A percentile compares a stretch with the other conserved stretches of the same genome.
Evolutionary conservation across 2,113 vertebrate genomes (phyloP).

Genomic region (Lucifuga dentata): DNA sequence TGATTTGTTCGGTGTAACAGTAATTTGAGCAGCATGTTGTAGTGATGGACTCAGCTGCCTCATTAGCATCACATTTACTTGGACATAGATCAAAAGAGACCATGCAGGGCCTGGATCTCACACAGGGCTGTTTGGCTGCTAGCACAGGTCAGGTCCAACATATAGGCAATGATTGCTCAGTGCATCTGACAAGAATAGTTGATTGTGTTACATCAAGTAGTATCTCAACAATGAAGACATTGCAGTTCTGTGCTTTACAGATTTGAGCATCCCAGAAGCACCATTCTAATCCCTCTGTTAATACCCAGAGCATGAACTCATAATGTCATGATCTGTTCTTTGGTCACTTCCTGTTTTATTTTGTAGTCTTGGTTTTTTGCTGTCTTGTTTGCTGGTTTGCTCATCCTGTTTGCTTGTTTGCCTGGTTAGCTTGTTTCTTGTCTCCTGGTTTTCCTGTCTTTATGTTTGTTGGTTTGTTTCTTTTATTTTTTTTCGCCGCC

Average conservation of each 20-base stretch:
- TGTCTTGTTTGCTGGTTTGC: no score
- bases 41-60: slow-evolving; percentile 12
- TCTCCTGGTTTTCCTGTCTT: no score
- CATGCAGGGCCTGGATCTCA: background rate
- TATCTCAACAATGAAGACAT: slow-evolving; percentile 62
- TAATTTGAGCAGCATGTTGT: slow-evolving; percentile 22
- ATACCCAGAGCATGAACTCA: slow-evolving; percentile 75
- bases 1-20: no score
- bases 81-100: slow-evolving; percentile 16
- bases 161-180: background rate
- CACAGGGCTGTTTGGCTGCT: background rate
- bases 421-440: no score
- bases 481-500: no score
- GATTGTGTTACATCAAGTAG: slow-evolving; percentile 56
- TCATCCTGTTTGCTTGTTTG: no score
- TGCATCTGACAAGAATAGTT: slow-evolving; percentile 44
- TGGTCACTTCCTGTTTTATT: no score
- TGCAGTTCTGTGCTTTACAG: slow-evolving; percentile 42
- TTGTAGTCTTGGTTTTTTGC: no score
- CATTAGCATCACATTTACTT: slow-evolving; percentile 28
- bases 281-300: slow-evolving; percentile 73
- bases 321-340: no score
- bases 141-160: background rate
- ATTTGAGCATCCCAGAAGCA: slow-evolving; percentile 57
- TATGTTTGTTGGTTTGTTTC: no score